These are phyloP conservation scores for Plusia festucae DNA, from an alignment of 2,888 invertebrate species.

Conservation along the genomic window DNA sequence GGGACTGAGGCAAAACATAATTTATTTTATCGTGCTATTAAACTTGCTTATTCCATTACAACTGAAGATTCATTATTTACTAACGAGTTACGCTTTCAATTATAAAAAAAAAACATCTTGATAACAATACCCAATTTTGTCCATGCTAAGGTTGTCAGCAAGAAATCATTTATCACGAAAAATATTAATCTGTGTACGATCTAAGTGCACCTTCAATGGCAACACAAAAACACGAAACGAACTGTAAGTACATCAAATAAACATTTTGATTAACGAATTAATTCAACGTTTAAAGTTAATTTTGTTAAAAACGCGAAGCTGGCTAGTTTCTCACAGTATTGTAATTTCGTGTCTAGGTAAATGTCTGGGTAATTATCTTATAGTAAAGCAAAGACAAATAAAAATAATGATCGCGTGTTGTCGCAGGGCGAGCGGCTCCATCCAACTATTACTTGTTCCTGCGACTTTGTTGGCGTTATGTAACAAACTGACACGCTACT, in stretches of 20 bases:
- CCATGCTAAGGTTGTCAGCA: background rate
- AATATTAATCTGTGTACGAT: background rate
- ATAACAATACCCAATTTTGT: constrained; percentile 2
- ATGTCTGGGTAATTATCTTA: constrained; percentile 33
- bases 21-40: background rate
- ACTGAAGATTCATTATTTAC: background rate
- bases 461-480: constrained; percentile 1
- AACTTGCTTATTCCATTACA: background rate
- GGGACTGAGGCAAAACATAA: background rate
- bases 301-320: constrained; percentile 14
- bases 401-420: constrained; percentile 41
- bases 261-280: background rate
- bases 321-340: constrained; percentile 29
- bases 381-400: constrained; percentile 19
- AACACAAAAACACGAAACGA: background rate
- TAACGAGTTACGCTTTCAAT: background rate
- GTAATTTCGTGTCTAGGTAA: constrained; percentile 10
- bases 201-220: background rate
- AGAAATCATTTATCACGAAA: background rate
- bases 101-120: background rate
- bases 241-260: background rate
- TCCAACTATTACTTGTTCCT: background rate
- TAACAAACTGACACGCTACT: background rate
- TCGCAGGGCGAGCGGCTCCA: constrained; percentile 7
- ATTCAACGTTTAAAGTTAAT: constrained; percentile 14